phyloP scores from a whole-genome alignment of 2,113 vertebrate genomes.

The Morone saxatilis region DNA sequence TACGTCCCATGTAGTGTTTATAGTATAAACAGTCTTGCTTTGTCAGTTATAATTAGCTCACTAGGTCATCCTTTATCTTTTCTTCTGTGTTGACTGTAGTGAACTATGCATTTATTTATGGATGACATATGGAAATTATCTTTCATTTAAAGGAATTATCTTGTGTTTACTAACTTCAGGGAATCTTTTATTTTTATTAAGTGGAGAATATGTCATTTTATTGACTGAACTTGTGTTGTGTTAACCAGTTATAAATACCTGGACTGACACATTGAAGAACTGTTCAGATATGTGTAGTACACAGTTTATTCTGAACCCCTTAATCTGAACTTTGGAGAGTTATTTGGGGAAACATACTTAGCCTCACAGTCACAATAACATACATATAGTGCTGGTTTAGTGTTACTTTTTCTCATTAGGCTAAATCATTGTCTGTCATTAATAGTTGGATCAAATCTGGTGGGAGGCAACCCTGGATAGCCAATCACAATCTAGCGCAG shows the following conservation, averaged over 20 bases:
- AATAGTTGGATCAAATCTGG: conserved; percentile 17
- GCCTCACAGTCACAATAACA: not conserved
- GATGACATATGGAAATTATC: no score
- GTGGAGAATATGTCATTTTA: no score
- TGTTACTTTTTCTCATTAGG: not conserved
- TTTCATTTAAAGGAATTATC: no score
- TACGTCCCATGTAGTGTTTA: not conserved
- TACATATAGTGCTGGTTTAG: no score
- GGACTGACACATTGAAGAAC: no score
- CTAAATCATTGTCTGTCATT: conserved; percentile 10
- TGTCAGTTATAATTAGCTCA: not conserved
- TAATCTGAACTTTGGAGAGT: not conserved
- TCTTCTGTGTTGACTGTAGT: not conserved
- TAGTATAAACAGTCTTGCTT: conserved; percentile 26
- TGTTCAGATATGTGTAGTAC: no score
- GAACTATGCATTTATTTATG: no score
- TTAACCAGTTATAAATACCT: no score
- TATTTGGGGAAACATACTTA: not conserved
- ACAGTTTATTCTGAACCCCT: not conserved
- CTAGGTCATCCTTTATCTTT: conserved; percentile 1
- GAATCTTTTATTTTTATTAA: no score
- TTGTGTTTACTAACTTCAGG: no score
- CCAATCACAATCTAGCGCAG: conserved; percentile 40
- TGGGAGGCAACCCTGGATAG: conserved; percentile 26
- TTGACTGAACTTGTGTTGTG: no score